These are phyloP conservation scores for Xestia sexstrigata DNA, from an alignment of 2,888 invertebrate species.

Conservation along the genomic window DNA sequence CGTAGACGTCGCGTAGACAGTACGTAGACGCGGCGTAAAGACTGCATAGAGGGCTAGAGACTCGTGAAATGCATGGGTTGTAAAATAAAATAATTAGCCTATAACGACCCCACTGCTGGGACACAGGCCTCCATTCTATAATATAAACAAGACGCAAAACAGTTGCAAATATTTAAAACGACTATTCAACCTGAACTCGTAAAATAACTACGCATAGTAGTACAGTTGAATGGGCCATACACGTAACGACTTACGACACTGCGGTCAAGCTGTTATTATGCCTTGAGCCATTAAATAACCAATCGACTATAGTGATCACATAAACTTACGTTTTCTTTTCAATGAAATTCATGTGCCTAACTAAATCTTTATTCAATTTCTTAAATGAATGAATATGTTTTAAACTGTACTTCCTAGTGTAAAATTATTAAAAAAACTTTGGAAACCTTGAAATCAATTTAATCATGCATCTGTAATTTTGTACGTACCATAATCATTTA, in stretches of 20 bases:
- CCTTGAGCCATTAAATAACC: slow-evolving; percentile 37
- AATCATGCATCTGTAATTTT: background rate
- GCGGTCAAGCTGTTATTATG: slow-evolving; percentile 15
- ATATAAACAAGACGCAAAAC: slow-evolving; percentile 12
- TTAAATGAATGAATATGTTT: background rate
- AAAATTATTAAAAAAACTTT: background rate
- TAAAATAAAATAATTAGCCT: background rate
- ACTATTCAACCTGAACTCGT: slow-evolving; percentile 17
- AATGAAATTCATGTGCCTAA: background rate
- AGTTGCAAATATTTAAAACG: slow-evolving; percentile 30
- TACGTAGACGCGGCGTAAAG: background rate
- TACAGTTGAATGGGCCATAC: slow-evolving; percentile 36
- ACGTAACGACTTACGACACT: slow-evolving; percentile 28
- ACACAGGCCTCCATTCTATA: background rate
- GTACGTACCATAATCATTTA: background rate
- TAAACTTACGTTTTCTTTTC: background rate
- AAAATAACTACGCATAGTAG: slow-evolving; percentile 13
- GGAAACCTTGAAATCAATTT: background rate
- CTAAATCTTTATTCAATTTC: background rate
- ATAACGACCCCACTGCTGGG: background rate
- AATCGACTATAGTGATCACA: slow-evolving; percentile 6
- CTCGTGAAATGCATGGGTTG: background rate
- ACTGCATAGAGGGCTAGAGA: background rate
- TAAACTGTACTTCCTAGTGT: background rate
- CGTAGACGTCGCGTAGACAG: background rate